Percentiles rank a stretch among this genome's conserved stretches.
These are phyloP conservation scores for Thereva unica DNA, from an alignment of 2,888 invertebrate genomes.

Conservation along the genomic window DNA sequence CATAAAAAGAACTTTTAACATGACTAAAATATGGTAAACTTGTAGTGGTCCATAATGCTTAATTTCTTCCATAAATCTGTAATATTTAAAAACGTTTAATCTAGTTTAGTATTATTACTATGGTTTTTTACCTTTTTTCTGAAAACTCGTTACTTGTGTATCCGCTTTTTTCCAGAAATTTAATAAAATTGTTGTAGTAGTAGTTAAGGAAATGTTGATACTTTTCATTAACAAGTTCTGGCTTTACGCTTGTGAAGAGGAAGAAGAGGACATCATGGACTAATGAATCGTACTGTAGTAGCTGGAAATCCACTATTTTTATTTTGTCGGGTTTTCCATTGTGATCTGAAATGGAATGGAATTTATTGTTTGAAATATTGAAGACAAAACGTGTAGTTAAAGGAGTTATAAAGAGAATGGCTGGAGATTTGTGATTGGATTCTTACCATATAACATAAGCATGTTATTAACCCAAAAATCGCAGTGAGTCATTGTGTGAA, in stretches of 20 bases:
- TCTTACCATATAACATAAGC: slow-evolving; percentile 60
- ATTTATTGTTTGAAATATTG: slow-evolving; percentile 3
- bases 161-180: slow-evolving; percentile 55
- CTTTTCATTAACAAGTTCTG: slow-evolving; percentile 57
- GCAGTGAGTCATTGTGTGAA: slow-evolving; percentile 62
- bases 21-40: slow-evolving; percentile 59
- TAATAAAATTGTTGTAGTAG: slow-evolving; percentile 61
- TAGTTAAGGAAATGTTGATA: slow-evolving; percentile 60
- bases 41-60: slow-evolving; percentile 57
- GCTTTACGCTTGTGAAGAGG: slow-evolving; percentile 61
- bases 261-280: slow-evolving; percentile 63
- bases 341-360: slow-evolving; percentile 44
- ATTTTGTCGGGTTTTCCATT: slow-evolving; percentile 57
- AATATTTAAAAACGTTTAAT: background rate
- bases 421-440: background rate
- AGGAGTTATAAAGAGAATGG: background rate
- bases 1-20: slow-evolving; percentile 60
- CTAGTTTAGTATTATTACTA: background rate
- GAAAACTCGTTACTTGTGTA: slow-evolving; percentile 55
- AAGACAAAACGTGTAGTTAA: background rate
- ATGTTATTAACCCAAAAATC: slow-evolving; percentile 69
- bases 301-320: slow-evolving; percentile 66
- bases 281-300: slow-evolving; percentile 61
- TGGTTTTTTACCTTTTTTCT: slow-evolving; percentile 54
- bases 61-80: slow-evolving; percentile 55